Evolutionary conservation across 2,888 invertebrate genomes (phyloP), one percentile per base, ranked within the genome.

Genomic region (Hedya salicella): DNA sequence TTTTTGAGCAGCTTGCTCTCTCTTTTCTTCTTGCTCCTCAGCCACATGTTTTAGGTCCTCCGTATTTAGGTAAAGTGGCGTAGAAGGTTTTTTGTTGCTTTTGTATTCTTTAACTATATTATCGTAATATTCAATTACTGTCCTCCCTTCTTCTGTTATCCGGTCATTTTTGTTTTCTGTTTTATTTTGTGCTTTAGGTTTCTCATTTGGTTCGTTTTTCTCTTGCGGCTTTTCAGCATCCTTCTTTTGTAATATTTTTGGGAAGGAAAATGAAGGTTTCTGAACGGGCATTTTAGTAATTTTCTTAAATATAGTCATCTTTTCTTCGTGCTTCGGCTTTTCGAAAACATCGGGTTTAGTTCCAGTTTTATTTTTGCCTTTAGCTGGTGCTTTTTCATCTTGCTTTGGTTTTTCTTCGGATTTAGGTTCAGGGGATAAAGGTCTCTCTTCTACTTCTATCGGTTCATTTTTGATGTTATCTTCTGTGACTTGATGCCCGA

Each of bases 61-160:
- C 5, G 94, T 94, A 72, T 94, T 94, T 19, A 95, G 87, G 73
- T 95, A 95, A 44, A 94, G 81, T 0, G 93, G 93, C 11, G 93
- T 87, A 52, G 86, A 79, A 6, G 89, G 80, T 76, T 88, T 92
- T 69, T 91, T 92, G 14, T 88, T 88, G 64, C 86, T 88, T 13
- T 96, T 95, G 75, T 95, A 95, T 79, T 95, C 95, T 74, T 94
- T 94, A 1, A 97, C 96, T 70, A 97, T 95, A 79, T 95, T 96
- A 16, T 96, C 95, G 75, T 97, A 97, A 79, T 96, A 95, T 86
- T 96, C 96, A 14, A 96, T 95, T 0, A 95, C 95, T 0, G 95
- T 95, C 80, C 93, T 94, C 0, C 94, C 93, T 82, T 95, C 95
- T 71, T 96, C 95, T 54, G 91, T 91, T 30, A 93, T 81, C 79